phyloP scores from a whole-genome alignment of 2,797 vertebrate species.

The Darevskia nairensis region DNA sequence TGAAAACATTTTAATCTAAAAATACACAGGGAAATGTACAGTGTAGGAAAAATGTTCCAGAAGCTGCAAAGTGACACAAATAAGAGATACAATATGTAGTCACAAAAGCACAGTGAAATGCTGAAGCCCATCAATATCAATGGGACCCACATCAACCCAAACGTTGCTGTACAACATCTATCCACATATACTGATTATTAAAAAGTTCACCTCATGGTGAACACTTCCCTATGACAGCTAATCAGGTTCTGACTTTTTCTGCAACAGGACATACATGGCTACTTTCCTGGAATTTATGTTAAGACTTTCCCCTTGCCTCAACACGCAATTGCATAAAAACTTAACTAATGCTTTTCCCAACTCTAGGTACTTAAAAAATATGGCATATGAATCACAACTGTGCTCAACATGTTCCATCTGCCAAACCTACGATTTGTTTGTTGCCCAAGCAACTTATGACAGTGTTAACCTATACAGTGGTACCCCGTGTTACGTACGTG shows the following conservation, averaged over 20 bases:
- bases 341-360: not conserved
- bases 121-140: not conserved
- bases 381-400: not conserved
- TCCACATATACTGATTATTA: not conserved
- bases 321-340: not conserved
- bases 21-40: not conserved
- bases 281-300: not conserved
- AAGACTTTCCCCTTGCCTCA: not conserved
- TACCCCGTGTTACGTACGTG: no score
- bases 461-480: not conserved
- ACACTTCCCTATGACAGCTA: not conserved
- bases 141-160: not conserved
- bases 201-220: not conserved
- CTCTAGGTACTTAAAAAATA: not conserved
- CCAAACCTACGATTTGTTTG: not conserved
- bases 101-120: not conserved
- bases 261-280: not conserved
- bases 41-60: not conserved
- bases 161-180: not conserved
- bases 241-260: not conserved
- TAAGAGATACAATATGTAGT: not conserved
- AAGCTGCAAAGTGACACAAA: not conserved
- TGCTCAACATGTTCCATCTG: not conserved
- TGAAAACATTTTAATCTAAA: not conserved
- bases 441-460: constrained; percentile 8